phyloP scores from a whole-genome alignment of 2,888 invertebrate genomes.

The Andrena fulva region DNA sequence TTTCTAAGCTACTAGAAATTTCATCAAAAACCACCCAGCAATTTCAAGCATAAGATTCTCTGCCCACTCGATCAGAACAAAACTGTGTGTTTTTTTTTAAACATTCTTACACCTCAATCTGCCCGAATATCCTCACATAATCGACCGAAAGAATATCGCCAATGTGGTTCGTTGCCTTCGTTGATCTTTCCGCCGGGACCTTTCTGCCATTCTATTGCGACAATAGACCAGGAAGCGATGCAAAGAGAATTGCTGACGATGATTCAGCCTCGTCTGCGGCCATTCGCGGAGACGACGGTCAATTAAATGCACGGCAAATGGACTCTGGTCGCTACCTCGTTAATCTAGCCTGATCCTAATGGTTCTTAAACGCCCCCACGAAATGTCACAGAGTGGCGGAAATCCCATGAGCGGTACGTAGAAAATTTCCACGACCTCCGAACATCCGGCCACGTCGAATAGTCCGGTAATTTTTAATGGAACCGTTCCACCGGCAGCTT shows the following conservation, averaged over 20 bases:
- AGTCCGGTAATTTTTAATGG: not conserved
- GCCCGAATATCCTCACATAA: not conserved
- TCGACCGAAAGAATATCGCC: not conserved
- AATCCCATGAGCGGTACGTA: constrained; percentile 37
- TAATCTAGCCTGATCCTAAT: constrained; percentile 62
- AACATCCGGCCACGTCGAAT: constrained; percentile 15
- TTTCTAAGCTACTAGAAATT: too few relatives aligned
- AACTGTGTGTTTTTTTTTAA: too few relatives aligned
- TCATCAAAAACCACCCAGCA: too few relatives aligned
- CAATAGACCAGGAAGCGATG: constrained; percentile 31
- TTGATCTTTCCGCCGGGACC: not conserved
- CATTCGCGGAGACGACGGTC: constrained; percentile 57
- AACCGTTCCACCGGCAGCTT: too few relatives aligned
- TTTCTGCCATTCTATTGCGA: constrained; percentile 17
- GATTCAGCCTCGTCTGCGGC: constrained; percentile 52
- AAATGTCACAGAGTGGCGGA: constrained; percentile 48
- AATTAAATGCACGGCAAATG: constrained; percentile 62
- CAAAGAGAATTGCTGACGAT: constrained; percentile 46
- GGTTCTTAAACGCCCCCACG: constrained; percentile 60
- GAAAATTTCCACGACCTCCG: constrained; percentile 27
- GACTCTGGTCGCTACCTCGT: constrained; percentile 61
- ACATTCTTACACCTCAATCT: too few relatives aligned
- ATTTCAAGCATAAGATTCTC: too few relatives aligned
- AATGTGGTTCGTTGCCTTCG: not conserved
- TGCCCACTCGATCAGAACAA: too few relatives aligned